A percentile compares a stretch with the other conserved stretches of the same genome.
Conservation (phyloP, 2,888 invertebrate species). For the Ptycholaimellus sp. region DNA sequence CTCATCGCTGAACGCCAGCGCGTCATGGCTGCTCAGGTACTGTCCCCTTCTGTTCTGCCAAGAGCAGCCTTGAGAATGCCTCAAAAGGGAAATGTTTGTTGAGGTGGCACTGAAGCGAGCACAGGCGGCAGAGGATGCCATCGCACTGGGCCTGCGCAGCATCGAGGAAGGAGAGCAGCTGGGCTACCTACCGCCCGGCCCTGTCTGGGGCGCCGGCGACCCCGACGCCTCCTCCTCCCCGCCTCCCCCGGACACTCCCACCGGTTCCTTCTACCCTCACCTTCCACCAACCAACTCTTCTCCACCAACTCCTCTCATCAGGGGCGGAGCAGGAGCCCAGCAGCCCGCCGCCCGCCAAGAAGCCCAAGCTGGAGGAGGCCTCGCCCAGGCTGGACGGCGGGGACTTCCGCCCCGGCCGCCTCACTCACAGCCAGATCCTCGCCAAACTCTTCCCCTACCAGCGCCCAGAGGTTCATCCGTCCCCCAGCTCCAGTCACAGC, state of each 20-base stretch:
- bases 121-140: constrained; percentile 23
- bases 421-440: constrained; percentile 47
- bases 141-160: constrained; percentile 17
- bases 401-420: constrained; percentile 28
- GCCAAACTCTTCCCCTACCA: constrained; percentile 58
- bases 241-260: too few relatives aligned
- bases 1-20: constrained; percentile 82
- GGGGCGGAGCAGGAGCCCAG: too few relatives aligned
- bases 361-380: not conserved
- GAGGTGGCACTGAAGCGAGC: constrained; percentile 21
- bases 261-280: too few relatives aligned
- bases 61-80: too few relatives aligned
- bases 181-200: constrained; percentile 56
- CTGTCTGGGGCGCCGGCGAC: constrained; percentile 45
- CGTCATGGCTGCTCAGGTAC: constrained; percentile 91
- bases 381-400: constrained; percentile 7
- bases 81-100: too few relatives aligned
- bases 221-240: too few relatives aligned
- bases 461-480: constrained; percentile 40
- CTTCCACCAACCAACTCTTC: too few relatives aligned
- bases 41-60: too few relatives aligned
- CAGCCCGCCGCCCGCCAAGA: too few relatives aligned
- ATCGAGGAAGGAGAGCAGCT: constrained; percentile 37
- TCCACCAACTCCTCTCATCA: too few relatives aligned
- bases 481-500: not conserved